A percentile compares a stretch with the other conserved stretches of the same genome.
Conservation (phyloP, 1,140 invertebrate genomes). For the Prorops nasuta region DNA sequence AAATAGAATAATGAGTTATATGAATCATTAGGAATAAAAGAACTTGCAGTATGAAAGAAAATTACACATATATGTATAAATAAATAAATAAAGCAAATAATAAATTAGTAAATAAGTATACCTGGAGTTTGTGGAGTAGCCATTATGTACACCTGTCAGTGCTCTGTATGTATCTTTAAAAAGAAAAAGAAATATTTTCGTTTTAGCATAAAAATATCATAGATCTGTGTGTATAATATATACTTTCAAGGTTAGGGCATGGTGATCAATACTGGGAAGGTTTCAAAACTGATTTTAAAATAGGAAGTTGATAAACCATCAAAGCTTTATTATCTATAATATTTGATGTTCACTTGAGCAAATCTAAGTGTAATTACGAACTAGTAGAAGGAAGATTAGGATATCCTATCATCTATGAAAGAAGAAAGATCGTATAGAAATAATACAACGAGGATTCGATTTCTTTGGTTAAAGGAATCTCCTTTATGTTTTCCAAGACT, state of each 20-base stretch:
- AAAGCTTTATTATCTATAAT: too few relatives aligned
- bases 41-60: background rate
- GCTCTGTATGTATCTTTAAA: constrained; percentile 5
- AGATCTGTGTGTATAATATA: background rate
- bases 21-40: constrained; percentile 8
- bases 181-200: background rate
- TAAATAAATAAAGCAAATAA: constrained; percentile 10
- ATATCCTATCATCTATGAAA: too few relatives aligned
- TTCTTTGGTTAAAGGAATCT: too few relatives aligned
- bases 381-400: too few relatives aligned
- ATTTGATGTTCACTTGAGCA: too few relatives aligned
- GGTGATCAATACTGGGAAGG: constrained; percentile 20
- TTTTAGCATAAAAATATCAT: background rate
- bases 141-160: constrained; percentile 19
- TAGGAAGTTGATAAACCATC: too few relatives aligned
- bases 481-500: too few relatives aligned
- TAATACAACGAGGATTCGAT: too few relatives aligned
- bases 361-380: too few relatives aligned
- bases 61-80: background rate
- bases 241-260: constrained; percentile 29
- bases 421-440: too few relatives aligned
- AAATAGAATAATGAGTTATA: too few relatives aligned
- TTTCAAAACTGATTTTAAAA: too few relatives aligned
- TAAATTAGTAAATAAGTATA: constrained; percentile 2
- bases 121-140: constrained; percentile 24